phyloP scores from a whole-genome alignment of 2,797 vertebrate species.

The Chaetophractus vellerosus region DNA sequence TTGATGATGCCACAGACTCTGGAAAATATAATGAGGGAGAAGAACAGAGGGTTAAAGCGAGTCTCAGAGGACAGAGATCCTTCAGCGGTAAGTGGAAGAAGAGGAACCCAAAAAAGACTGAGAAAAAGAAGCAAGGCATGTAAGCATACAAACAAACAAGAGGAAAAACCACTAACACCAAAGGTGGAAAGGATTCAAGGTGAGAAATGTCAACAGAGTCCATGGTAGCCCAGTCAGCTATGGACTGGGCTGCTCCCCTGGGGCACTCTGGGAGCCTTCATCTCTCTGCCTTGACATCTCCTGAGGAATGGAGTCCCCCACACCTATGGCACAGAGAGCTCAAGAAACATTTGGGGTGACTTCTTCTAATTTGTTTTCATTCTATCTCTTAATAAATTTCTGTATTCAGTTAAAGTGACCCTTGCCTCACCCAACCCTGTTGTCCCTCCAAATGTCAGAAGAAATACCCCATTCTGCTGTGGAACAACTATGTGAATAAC shows the following conservation, averaged over 20 bases:
- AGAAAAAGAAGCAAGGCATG: no score
- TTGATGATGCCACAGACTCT: background rate
- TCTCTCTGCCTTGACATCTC: background rate
- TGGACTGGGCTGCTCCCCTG: no score
- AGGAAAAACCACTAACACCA: background rate
- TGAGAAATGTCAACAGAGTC: background rate
- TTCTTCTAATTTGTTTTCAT: no score
- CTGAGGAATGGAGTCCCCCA: background rate
- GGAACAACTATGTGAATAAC: no score
- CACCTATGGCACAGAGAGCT: background rate
- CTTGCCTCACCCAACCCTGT: background rate
- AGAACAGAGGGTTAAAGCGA: background rate
- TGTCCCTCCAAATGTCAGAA: background rate
- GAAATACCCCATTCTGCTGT: no score
- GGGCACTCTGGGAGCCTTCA: background rate
- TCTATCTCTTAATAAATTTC: background rate
- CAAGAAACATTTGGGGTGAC: no score
- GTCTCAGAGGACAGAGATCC: background rate
- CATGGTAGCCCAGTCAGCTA: background rate
- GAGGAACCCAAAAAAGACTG: no score
- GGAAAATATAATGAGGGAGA: background rate
- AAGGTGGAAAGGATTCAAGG: background rate
- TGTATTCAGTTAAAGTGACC: background rate
- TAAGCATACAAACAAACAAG: background rate
- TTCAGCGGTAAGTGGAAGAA: background rate